phyloP scores from a whole-genome alignment of 1,140 invertebrate genomes.

The Nomia melanderi region DNA sequence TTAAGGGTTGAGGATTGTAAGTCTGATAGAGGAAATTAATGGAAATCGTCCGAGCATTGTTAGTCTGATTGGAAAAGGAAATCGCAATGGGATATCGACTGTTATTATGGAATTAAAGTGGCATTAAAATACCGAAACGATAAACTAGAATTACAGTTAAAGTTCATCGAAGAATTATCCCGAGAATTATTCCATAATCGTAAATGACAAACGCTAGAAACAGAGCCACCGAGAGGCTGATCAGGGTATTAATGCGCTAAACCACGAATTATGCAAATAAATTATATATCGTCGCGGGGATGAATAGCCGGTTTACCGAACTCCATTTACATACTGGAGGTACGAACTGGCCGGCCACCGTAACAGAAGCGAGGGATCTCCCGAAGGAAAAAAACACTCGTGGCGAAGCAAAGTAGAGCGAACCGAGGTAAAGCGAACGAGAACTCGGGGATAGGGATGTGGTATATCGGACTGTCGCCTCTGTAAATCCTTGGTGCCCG shows the following conservation, averaged over 20 bases:
- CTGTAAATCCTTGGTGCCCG: constrained; percentile 67
- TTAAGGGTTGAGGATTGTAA: background rate
- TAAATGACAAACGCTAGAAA: too few species aligned
- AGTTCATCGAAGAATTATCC: too few species aligned
- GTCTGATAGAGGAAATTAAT: too few species aligned
- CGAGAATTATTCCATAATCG: too few species aligned
- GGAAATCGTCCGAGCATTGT: too few species aligned
- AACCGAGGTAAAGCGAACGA: constrained; percentile 55
- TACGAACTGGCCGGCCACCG: constrained; percentile 38
- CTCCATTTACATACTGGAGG: constrained; percentile 37
- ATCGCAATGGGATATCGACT: too few species aligned
- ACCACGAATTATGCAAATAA: constrained; percentile 27
- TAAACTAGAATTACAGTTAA: too few species aligned
- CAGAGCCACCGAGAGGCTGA: background rate
- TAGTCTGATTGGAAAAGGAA: too few species aligned
- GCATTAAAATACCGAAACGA: too few species aligned
- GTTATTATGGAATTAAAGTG: too few species aligned
- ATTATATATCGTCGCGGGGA: constrained; percentile 29
- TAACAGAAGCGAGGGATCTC: constrained; percentile 56
- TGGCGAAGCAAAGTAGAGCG: constrained; percentile 59
- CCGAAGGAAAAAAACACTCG: constrained; percentile 20
- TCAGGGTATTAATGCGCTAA: background rate
- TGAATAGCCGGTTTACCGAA: constrained; percentile 32
- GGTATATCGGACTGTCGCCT: constrained; percentile 71
- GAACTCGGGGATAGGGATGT: constrained; percentile 56